Evolutionary conservation across 1,140 invertebrate species (phyloP).

Genomic region (Drosophila ambigua): DNA sequence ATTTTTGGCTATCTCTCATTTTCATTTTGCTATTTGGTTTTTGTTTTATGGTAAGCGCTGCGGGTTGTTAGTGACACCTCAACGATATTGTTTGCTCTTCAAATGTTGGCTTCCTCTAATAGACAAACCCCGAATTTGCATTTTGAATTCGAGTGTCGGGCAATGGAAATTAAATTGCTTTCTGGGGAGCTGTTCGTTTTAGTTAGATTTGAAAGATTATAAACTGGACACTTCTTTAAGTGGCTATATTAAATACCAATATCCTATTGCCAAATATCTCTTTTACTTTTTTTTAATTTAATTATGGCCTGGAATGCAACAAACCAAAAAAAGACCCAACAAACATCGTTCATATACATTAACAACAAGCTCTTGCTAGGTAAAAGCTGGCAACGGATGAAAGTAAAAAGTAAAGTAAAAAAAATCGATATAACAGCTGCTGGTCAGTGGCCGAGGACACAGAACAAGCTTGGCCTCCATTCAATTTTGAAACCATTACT

Average conservation of each 20-base stretch:
- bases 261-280: too few species aligned
- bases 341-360: conserved; percentile 21
- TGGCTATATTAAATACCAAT: too few species aligned
- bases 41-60: conserved; percentile 20
- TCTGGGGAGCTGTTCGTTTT: too few species aligned
- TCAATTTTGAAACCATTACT: conserved; percentile 46
- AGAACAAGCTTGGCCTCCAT: conserved; percentile 25
- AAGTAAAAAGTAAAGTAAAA: conserved; percentile 25
- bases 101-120: conserved; percentile 31
- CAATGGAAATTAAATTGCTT: background rate
- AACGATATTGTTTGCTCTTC: conserved; percentile 22
- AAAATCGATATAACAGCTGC: conserved; percentile 38
- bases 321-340: background rate
- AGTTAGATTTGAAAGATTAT: too few species aligned
- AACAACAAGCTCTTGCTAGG: conserved; percentile 16
- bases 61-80: conserved; percentile 41
- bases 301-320: background rate
- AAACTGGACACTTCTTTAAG: too few species aligned
- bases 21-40: conserved; percentile 26
- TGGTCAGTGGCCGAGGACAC: conserved; percentile 27
- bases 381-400: conserved; percentile 26
- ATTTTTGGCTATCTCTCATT: conserved; percentile 29
- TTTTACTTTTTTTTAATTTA: background rate
- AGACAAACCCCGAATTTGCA: background rate
- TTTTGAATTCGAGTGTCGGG: conserved; percentile 1